These are phyloP conservation scores for Leucoma salicis DNA, from an alignment of 2,888 invertebrate species.

Conservation along the genomic window DNA sequence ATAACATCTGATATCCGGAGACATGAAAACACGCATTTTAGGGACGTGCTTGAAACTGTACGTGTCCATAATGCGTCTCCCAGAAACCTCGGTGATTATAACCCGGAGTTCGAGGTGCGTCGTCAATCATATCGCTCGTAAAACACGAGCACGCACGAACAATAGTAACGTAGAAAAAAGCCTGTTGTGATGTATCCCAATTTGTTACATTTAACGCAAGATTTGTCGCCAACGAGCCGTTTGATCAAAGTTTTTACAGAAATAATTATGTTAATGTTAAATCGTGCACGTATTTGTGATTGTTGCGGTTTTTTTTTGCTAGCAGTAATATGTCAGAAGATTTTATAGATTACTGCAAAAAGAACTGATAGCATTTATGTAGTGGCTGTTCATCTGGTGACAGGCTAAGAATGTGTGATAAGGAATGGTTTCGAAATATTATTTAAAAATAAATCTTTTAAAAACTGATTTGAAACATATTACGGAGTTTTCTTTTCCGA, in stretches of 20 bases:
- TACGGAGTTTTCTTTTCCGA: too few species aligned
- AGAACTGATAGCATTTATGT: too few species aligned
- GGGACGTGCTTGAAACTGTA: constrained; percentile 42
- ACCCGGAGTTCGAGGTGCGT: constrained; percentile 47
- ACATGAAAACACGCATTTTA: constrained; percentile 39
- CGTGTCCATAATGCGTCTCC: constrained; percentile 56
- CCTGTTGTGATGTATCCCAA: constrained; percentile 42
- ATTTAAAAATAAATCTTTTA: too few species aligned
- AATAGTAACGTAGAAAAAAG: constrained; percentile 37
- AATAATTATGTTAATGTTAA: too few species aligned
- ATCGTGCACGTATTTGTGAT: too few species aligned
- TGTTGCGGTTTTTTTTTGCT: too few species aligned
- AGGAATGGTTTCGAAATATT: too few species aligned
- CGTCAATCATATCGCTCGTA: constrained; percentile 63
- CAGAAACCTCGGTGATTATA: constrained; percentile 48
- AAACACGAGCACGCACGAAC: constrained; percentile 51
- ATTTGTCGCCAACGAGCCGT: constrained; percentile 43
- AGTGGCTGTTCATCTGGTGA: too few species aligned
- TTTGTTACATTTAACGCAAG: constrained; percentile 66
- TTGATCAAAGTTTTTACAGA: constrained; percentile 13
- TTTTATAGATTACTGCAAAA: too few species aligned
- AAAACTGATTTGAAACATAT: too few species aligned
- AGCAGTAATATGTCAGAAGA: too few species aligned
- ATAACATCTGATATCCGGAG: constrained; percentile 41
- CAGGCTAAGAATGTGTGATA: too few species aligned